phyloP scores from a whole-genome alignment of 2,888 invertebrate species.

The Spodoptera littoralis region DNA sequence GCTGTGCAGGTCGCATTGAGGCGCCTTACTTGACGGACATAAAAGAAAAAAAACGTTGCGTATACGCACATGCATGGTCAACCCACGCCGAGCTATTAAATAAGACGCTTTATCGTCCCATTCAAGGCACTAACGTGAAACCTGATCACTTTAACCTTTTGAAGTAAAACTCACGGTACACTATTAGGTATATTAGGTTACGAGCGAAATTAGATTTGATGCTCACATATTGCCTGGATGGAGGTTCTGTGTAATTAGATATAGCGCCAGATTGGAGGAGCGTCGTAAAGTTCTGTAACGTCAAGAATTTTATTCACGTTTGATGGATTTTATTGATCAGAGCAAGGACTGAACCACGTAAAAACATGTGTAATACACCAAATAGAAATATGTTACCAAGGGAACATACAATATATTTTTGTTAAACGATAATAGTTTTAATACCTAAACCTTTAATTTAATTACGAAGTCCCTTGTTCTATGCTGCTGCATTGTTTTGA shows the following conservation, averaged over 20 bases:
- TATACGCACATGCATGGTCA: slow-evolving; percentile 63
- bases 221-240: slow-evolving; percentile 32
- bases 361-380: background rate
- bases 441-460: slow-evolving; percentile 37
- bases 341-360: background rate
- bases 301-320: slow-evolving; percentile 19
- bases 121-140: slow-evolving; percentile 79
- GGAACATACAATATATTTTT: background rate
- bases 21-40: slow-evolving; percentile 82
- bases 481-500: slow-evolving; percentile 64
- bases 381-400: too few relatives aligned
- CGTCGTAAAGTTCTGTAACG: slow-evolving; percentile 32
- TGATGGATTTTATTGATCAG: slow-evolving; percentile 31
- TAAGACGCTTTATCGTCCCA: slow-evolving; percentile 81
- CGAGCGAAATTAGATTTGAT: slow-evolving; percentile 57
- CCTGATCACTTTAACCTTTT: slow-evolving; percentile 73
- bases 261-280: slow-evolving; percentile 24
- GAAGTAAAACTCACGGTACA: slow-evolving; percentile 63
- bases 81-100: slow-evolving; percentile 81
- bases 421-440: slow-evolving; percentile 1
- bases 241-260: slow-evolving; percentile 41
- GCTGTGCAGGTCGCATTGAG: slow-evolving; percentile 76
- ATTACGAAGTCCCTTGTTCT: slow-evolving; percentile 53
- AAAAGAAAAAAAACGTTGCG: slow-evolving; percentile 66
- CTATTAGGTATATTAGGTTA: slow-evolving; percentile 65